These are phyloP conservation scores for Chaetogeoica ovagalla DNA, from an alignment of 2,888 invertebrate genomes.

Conservation along the genomic window DNA sequence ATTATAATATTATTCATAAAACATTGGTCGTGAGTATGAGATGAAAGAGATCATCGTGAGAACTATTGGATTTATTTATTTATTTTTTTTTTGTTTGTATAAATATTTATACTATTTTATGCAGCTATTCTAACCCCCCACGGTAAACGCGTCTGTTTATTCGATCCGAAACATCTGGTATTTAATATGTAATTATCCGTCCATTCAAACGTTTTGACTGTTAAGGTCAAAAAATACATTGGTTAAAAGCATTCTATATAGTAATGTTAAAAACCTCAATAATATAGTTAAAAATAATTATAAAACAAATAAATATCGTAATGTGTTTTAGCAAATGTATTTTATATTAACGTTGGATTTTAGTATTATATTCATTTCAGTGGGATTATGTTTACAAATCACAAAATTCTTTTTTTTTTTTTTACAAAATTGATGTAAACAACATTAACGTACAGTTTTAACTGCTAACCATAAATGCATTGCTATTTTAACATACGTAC, in stretches of 20 bases:
- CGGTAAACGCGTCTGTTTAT: constrained; percentile 28
- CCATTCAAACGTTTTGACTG: neutral
- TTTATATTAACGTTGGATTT: neutral
- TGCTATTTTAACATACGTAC: no score
- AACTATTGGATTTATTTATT: neutral
- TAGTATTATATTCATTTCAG: neutral
- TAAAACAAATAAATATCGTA: neutral
- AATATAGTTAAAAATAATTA: constrained; percentile 18
- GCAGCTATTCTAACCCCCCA: neutral
- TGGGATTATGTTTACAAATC: neutral
- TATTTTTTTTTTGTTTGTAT: neutral
- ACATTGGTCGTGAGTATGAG: neutral
- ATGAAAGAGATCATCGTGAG: constrained; percentile 8
- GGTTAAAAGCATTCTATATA: neutral
- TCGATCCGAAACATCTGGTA: constrained; percentile 29
- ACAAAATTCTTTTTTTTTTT: neutral
- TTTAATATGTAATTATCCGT: neutral
- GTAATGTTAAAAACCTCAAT: neutral
- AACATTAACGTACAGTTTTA: no score
- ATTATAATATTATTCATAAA: neutral
- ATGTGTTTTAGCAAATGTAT: neutral
- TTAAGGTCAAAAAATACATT: neutral
- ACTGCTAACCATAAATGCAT: no score
- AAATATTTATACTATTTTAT: constrained; percentile 12
- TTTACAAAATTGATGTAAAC: no score